Evolutionary conservation across 2,113 vertebrate genomes (phyloP), one percentile per base, ranked within the genome.

Genomic region (Anser cygnoides): DNA sequence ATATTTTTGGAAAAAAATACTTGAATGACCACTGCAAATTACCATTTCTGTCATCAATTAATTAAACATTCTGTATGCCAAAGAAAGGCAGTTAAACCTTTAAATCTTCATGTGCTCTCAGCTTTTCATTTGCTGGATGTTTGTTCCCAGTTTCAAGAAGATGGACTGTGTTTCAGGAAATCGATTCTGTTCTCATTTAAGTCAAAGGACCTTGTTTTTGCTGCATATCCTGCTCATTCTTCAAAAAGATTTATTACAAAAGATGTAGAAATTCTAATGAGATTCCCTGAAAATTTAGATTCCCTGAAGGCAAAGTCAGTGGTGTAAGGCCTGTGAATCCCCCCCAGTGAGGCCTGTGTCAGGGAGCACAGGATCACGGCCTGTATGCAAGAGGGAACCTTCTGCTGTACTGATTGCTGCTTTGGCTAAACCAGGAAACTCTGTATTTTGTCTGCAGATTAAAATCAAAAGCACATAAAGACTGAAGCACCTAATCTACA

Each of bases 191-290:
- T 93, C 92, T 84, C 83, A 84, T 92, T 93, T 94, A 72, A 90
- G 57, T 44, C 0, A 0, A 59, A 92, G 57, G 33, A 59, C 39
- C 14, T 78, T 62, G 26, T 7, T 67, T 55, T 63, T 92, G 57
- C 84, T 77, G 39, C 57, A 84, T 80, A 96, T 63, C 55, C 59
- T 65, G 29, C 13, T 75, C 72, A 61, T 93, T 63, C 72, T 75
- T 93, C 70, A 87, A 29, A 84, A 89, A 84, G 68, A 89, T 92
- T 89, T 80, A 90, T 93, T 78, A 84, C 52, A 75, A 68, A 86
- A 87, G 25, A 49, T 44, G 21, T 57, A 68, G 80, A 92, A 89
- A 93, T 84, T 72, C 68, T 72, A 71, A 93, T 77, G 29, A 80
- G 13, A 13, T 44, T 83, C 67, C 26, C 55, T 71, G 82, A 93